Conservation (phyloP, 2,888 invertebrate species). For the Melolontha melolontha region DNA sequence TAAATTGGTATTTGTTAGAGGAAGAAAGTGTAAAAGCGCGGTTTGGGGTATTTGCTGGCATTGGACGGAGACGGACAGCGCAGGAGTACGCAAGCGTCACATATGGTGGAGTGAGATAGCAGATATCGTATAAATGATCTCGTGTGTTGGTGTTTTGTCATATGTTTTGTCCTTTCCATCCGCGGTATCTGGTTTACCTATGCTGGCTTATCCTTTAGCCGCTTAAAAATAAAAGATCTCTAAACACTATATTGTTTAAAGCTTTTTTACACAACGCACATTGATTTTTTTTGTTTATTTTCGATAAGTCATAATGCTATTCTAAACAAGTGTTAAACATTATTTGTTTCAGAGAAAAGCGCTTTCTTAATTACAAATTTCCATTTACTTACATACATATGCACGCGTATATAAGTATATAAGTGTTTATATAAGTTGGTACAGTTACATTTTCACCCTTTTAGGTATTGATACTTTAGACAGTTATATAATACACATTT, state of each 20-base stretch:
- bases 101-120: constrained; percentile 52
- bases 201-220: constrained; percentile 64
- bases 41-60: constrained; percentile 70
- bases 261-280: constrained; percentile 32
- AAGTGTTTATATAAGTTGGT: too few species aligned
- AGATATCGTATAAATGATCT: constrained; percentile 40
- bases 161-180: constrained; percentile 62
- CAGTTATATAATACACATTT: too few species aligned
- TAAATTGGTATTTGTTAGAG: constrained; percentile 69
- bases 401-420: too few species aligned
- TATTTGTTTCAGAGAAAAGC: too few species aligned
- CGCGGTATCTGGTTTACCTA: constrained; percentile 59
- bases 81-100: constrained; percentile 63
- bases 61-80: constrained; percentile 66
- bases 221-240: constrained; percentile 44
- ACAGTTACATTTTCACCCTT: too few species aligned
- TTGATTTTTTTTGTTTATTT: constrained; percentile 1
- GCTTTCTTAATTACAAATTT: too few species aligned
- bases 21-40: constrained; percentile 63
- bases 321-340: not conserved
- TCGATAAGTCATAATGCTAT: not conserved
- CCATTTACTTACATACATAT: too few species aligned
- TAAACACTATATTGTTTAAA: constrained; percentile 42
- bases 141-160: constrained; percentile 53
- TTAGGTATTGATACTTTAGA: too few species aligned